Conservation (phyloP, 2,888 invertebrate genomes). For the Sturmia bella region DNA sequence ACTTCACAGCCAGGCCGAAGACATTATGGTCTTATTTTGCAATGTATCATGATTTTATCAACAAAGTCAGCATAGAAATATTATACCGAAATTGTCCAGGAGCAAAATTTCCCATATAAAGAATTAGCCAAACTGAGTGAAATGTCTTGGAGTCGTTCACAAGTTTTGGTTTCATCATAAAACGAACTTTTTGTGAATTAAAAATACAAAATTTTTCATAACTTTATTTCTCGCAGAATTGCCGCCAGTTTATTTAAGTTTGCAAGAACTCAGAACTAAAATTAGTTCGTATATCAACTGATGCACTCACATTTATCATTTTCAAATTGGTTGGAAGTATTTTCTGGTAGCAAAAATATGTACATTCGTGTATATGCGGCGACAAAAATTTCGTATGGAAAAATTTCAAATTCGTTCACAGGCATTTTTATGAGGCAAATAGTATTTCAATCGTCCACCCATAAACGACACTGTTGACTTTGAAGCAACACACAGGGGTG, state of each 20-base stretch:
- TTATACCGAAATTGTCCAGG: too few species aligned
- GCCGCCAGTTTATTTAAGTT: too few species aligned
- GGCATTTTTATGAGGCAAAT: not conserved
- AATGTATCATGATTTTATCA: too few species aligned
- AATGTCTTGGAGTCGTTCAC: too few species aligned
- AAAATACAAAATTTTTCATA: not conserved
- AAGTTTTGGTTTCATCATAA: too few species aligned
- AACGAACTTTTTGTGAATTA: too few species aligned
- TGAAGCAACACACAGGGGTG: constrained; percentile 1
- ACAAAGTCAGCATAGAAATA: too few species aligned
- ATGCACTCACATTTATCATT: constrained; percentile 60
- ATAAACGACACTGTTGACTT: constrained; percentile 24
- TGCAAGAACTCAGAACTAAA: not conserved
- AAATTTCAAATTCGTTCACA: constrained; percentile 4
- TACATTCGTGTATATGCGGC: not conserved
- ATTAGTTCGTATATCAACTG: constrained; percentile 54
- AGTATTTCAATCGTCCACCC: not conserved
- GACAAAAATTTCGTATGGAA: too few species aligned
- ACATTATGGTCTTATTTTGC: too few species aligned
- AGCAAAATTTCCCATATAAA: too few species aligned
- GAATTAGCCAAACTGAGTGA: too few species aligned
- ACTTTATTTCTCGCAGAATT: not conserved
- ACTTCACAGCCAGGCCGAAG: too few species aligned
- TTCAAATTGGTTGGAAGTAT: constrained; percentile 47
- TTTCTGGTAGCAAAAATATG: not conserved